Base-by-base conservation (phyloP, 35 echinoderm and acorn worm species). In the Apostichopus japonicus region DNA sequence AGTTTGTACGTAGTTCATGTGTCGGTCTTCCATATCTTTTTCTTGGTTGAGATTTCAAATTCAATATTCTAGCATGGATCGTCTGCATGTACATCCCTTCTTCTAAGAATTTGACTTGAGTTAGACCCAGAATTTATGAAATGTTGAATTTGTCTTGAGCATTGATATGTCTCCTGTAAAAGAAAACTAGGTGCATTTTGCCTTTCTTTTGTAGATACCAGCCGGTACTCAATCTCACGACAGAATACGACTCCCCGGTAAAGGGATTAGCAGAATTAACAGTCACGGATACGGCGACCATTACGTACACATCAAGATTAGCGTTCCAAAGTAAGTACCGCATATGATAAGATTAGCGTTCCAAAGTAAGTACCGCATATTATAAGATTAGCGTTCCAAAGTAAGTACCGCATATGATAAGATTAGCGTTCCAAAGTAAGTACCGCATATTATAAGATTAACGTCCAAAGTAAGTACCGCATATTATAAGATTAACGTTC, bases 271-370 rank as follows among this genome's bases (percentile, higher is more conserved):
- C 73, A 75, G 95, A 82, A 76, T 98, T 19, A 96, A 94, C 58
- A 93, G 97, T 24, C 94, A 94, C 58, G 95, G 97, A 9, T 93
- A 88, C 27, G 97, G 97, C 13, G 97, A 98, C 62, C 97, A 98
- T 53, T 96, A 96, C 77, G 92, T 98, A 16, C 97, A 98, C 71
- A 56, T 98, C 80, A 98, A 96, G 78, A 98, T 98, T 67, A 92
- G 94, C 90, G 92, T 96, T 6, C 97, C 97, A 17, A 93, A 77
- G 97, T 98, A 70, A 94, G 97, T 98, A 25, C 25, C 77, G 91
- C 96, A 22, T 95, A 98, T 78, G 67, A 96, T 76, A 98, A 96
- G 78, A 98, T 98, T 67, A 92, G 94, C 89, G 92, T 96, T 6
- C 97, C 97, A 17, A 92, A 77, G 97, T 98, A 70, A 94, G 97